Base-by-base conservation (phyloP, 1,140 invertebrate species). In the Palaemon carinicauda region DNA sequence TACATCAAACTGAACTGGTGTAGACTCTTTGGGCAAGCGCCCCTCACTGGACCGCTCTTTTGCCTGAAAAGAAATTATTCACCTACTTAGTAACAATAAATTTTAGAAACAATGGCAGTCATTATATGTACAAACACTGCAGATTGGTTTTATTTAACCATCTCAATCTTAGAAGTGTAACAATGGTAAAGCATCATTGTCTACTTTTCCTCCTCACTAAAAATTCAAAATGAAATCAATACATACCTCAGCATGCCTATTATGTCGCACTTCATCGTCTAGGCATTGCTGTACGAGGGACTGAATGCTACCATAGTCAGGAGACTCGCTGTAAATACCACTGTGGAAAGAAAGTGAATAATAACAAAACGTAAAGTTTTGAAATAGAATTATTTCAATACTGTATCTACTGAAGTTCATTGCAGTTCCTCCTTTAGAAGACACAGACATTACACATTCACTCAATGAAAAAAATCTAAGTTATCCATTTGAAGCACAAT, bases 251-350 rank as follows among this genome's bases (percentile, higher is more conserved):
- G 69, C 19, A 31, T 54, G 81, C 15, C 27, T 17, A n/a, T 73
- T 50, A 56, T 54, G 69, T 14, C 52, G 50, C 3, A 54, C 21
- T 14, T 29, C 19, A 65, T 82, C 50, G 9, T 82, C 81, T 33
- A 82, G 65, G 29, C 65, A 29, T 2, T 74, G 41, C 19, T 71
- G 51, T 15, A 82, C 33, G 1, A 82, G 52, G 50, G 51, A 82
- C 69, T 82, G 81, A 1, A 82, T 21, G 9, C 50, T 75, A 19
- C 81, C 81, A 24, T 82, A 82, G 19, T 82, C 81, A 74, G 81
- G 81, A 7, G 74, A 74, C 41, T 82, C 50, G 21, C 69, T 82
- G 24, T 51, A 54, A 15, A 82, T 82, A 33, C 81, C 81, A 41
- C 81, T 82, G 81, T 5, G 33, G 41, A 74, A 54, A 31, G 41